These are phyloP conservation scores for Hemistola chrysoprasaria DNA, from an alignment of 2,888 invertebrate genomes.

Conservation along the genomic window DNA sequence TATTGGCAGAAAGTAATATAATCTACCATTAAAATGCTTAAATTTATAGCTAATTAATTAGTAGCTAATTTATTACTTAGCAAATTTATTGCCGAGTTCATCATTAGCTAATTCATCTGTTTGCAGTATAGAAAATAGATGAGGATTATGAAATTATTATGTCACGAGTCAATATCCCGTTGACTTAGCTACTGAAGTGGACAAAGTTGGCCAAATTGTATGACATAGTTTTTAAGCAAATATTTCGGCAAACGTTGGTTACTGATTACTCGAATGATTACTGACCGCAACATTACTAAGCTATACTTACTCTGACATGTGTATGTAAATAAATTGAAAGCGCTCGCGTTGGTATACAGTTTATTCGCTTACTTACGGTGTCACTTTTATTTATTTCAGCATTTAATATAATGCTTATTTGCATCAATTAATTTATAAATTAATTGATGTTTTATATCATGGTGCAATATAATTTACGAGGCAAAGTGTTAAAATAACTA, in stretches of 20 bases:
- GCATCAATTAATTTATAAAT: no score
- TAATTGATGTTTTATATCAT: no score
- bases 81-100: conserved; percentile 1
- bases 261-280: conserved; percentile 9
- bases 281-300: conserved; percentile 9
- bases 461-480: no score
- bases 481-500: no score
- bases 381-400: conserved; percentile 11
- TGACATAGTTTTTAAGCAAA: conserved; percentile 16
- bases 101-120: conserved; percentile 4
- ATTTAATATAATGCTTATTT: no score
- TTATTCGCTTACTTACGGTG: conserved; percentile 42
- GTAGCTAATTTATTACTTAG: conserved; percentile 4
- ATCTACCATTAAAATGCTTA: conserved; percentile 12
- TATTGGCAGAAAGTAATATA: no score
- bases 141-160: conserved; percentile 3
- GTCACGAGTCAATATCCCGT: conserved; percentile 13
- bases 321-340: conserved; percentile 71
- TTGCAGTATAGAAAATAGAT: not conserved
- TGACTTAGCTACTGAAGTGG: conserved; percentile 7
- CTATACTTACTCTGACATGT: conserved; percentile 5
- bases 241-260: conserved; percentile 21
- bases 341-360: conserved; percentile 33
- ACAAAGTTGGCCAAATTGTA: conserved; percentile 5
- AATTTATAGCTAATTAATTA: conserved; percentile 6